Evolutionary conservation across 2,113 vertebrate genomes (phyloP), one percentile per base, ranked within the genome.

Genomic region (Orthochromis indermauri): DNA sequence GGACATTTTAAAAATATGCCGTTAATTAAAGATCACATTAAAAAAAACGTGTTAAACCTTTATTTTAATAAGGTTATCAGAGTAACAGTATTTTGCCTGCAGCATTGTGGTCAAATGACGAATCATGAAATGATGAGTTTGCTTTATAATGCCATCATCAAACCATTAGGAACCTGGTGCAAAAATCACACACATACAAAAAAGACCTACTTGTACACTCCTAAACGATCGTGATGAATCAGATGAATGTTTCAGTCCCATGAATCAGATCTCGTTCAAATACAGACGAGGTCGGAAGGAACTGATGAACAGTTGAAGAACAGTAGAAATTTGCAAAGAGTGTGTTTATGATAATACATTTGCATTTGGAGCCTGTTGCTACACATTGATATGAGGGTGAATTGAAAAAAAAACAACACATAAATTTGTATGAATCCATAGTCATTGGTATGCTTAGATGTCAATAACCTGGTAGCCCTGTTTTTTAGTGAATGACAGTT

Each of bases 361-460:
- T 53, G 51, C 51, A 53, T 53, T 53, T 53, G 51, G 19, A 53
- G 51, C 19, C 3, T 53, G 51, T 21, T n/a, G 5, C 19, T 21
- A 53, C 19, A 53, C 21, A 53, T 53, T n/a, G 19, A n/a, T n/a
- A 53, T 4, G 19, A n/a, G 51, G 19, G 19, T 21, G 9, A 53
- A 53, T 21, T 6, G 19, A 10, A 10, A 33, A 61, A 21, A 10
- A 57, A 31, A 61, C 0, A 0, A 0, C 24, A 31, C 26, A 61
- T 17, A 31, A 10, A 61, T 61, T 61, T 61, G 26, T 31, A 61
- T 61, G 26, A 31, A 61, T 31, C 57, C 57, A 6, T 31, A 31
- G 57, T 10, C 8, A 61, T 31, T 61, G 57, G 57, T 61, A 31
- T 61, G 57, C 57, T 61, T 61, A 31, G 26, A 61, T 61, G 57